A percentile compares a stretch with the other conserved stretches of the same genome.
These are phyloP conservation scores for Goniozus legneri DNA, from an alignment of 1,140 invertebrate genomes.

Conservation along the genomic window DNA sequence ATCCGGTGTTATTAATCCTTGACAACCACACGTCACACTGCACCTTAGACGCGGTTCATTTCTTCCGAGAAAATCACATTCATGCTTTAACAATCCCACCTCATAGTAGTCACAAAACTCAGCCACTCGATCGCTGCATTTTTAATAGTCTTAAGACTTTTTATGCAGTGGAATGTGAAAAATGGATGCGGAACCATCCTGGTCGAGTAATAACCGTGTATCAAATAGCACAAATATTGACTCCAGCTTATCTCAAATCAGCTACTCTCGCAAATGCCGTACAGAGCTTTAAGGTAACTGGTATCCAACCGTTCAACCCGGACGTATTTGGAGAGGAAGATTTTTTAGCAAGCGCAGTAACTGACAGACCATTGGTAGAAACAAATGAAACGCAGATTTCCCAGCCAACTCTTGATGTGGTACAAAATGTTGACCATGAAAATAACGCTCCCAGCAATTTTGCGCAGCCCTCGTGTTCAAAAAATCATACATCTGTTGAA, in stretches of 20 bases:
- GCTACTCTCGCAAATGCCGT: conserved; percentile 31
- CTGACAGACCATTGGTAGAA: conserved; percentile 1
- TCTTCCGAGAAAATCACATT: conserved; percentile 24
- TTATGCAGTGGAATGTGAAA: conserved; percentile 6
- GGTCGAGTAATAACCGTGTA: conserved; percentile 31
- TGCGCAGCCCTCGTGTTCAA: background rate
- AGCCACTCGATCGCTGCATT: conserved; percentile 28
- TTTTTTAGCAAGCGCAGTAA: conserved; percentile 7
- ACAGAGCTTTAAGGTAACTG: conserved; percentile 27
- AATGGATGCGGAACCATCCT: conserved; percentile 33
- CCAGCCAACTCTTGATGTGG: background rate
- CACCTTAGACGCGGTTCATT: conserved; percentile 4
- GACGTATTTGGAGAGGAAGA: conserved; percentile 27
- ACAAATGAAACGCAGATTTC: conserved; percentile 3
- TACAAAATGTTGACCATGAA: background rate
- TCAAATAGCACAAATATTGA: conserved; percentile 34
- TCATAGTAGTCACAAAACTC: conserved; percentile 30
- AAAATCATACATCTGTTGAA: background rate
- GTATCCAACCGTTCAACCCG: conserved; percentile 29
- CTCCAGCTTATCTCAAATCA: conserved; percentile 33
- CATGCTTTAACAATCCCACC: conserved; percentile 31
- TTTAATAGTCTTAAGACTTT: conserved; percentile 27
- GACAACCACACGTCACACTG: conserved; percentile 9
- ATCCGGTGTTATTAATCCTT: conserved; percentile 14
- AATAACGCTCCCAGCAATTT: background rate